Base-by-base conservation (phyloP, 2,888 invertebrate species). In the Arge pagana region DNA sequence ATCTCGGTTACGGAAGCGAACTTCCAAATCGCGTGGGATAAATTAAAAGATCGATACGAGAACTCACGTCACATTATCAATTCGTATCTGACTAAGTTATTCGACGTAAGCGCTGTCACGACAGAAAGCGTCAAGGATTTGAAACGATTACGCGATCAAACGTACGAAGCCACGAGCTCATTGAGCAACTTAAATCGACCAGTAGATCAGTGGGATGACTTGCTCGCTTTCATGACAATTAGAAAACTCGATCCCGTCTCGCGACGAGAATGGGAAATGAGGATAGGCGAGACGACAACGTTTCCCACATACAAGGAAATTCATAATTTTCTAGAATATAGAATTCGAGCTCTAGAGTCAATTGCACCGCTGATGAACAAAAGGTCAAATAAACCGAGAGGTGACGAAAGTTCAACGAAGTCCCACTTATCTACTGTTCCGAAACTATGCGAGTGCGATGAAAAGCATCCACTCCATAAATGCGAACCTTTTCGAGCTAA, bases 211-310 rank as follows among this genome's bases (percentile, higher is more conserved):
- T 64, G 63, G 61, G 55, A 57, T 45, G 55, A 52, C 5, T 18
- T 62, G 4, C 15, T 63, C 24, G 58, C 61, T 24, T 49, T 57
- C 31, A 8, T 62, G 16, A 56, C 62, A 6, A 30, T 54, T 7
- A 48, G 41, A 7, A 61, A 62, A 48, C 35, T 64, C 7, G 63
- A 62, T 33, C 6, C 21, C 6, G 43, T 11, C 15, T 57, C 61
- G 3, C 52, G 50, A 4, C 50, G 56, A 30, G 58, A 58, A 26
- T 65, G 60, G 60, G 63, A 64, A 26, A 24, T n/a, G 3, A 15
- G 45, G 24, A 15, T 59, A 36, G 28, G 21, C 7, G 40, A 40
- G 7, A 43, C 59, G 7, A 42, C 39, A 7, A 37, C 53, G 7
- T 59, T 61, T 33, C 28, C 30, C 8, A 37, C 30, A 3, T 37